Base-by-base conservation (phyloP, 2,113 vertebrate species). In the Vidua chalybeata region DNA sequence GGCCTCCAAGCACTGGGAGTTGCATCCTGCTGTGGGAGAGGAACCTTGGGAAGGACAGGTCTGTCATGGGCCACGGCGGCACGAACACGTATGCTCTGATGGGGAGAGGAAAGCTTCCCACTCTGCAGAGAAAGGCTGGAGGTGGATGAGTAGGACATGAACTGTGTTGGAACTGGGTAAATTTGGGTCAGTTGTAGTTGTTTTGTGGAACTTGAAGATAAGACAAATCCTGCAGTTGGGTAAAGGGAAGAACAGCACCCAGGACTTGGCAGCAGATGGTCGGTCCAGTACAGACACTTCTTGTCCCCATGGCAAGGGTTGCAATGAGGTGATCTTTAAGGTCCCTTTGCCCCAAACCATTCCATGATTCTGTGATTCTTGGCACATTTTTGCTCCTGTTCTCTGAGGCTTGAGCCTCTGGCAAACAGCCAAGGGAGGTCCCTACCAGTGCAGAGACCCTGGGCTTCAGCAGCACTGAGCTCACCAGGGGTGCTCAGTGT, bases 51-150 rank as follows among this genome's bases (percentile, higher is more conserved):
- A 35, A 33, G 78, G 61, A 6, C 15, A 11, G 11, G 0, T 11
- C 16, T 30, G 7, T 13, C 23, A 0, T 1, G 2, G 6, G 11
- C 55, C 15, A 0, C 5, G 24, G 15, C 78, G 43, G 52, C 89
- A 64, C 71, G 17, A 2, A 21, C 35, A 21, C 35, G 0, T 6
- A 31, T 51, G 6, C 66, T 31, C 19, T 15, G 2, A 0, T 2
- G 67, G 28, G 7, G 48, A 12, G 37, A 8, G 73, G 49, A 27
- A 7, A n/a, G 20, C 23, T 81, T 16, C 54, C 56, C 49, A 18
- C 41, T 59, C 35, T 28, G 43, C 84, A 72, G 39, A 13, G 30
- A 22, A 27, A 1, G 15, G 56, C 66, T 74, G 69, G 33, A 31
- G 27, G 5, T 1, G 35, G 11, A 0, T 6, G 15, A 39, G 41